Evolutionary conservation across 2,888 invertebrate species (phyloP), one percentile per base, ranked within the genome.

Genomic region (Apamea crenata): DNA sequence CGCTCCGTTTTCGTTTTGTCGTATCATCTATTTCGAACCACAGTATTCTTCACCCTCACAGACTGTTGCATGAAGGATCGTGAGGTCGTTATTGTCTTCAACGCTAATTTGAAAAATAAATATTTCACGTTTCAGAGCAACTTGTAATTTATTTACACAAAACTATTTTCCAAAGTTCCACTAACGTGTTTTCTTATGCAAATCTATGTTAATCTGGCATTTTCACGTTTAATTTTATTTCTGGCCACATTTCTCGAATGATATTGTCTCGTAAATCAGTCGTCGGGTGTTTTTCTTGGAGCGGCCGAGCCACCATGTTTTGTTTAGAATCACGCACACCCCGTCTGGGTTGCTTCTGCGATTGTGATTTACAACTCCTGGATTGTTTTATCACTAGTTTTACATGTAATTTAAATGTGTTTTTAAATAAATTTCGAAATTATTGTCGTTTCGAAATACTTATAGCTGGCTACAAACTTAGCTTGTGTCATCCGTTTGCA

Each of bases 251-350:
- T 95, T 95, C 95, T 96, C 92, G 94, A 94, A 95, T 96, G 94
- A 95, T 96, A 95, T 95, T 94, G 95, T 95, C 94, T 95, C 95
- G 95, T 97, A 96, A 97, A 96, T 96, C 96, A 96, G 96, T 94
- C 95, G 93, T 92, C 90, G 92, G 88, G 93, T 97, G 96, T 97
- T 96, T 96, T 96, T 96, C 96, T 96, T 96, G 96, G 96, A 95
- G 94, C 94, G 91, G 92, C 90, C 91, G 90, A 88, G 91, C 92
- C 90, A 89, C 93, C 90, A 90, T 97, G 96, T 97, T 97, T 96
- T 96, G 96, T 96, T 96, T 95, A 95, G 95, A 93, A 96, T 95
- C 96, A 97, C 96, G 96, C 96, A 96, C 96, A 94, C 93, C 95
- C 94, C 94, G 95, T 95, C 94, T 90, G 92, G 82, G 89, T 87